phyloP scores from a whole-genome alignment of 1,140 invertebrate species.

The Penaeus indicus region DNA sequence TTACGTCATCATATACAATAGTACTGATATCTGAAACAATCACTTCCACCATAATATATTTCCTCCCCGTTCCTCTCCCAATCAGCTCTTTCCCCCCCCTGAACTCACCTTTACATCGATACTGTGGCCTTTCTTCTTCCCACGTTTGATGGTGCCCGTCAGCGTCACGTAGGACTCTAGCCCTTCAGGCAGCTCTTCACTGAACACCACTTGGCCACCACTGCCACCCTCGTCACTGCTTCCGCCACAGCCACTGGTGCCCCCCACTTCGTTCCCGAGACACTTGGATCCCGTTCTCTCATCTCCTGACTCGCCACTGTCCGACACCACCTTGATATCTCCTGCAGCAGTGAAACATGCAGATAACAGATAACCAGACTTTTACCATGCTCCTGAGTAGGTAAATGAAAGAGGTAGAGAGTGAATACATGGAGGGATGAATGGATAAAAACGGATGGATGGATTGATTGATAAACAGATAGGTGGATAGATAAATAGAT shows the following conservation, averaged over 20 bases:
- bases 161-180: constrained; percentile 69
- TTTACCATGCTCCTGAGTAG: too few relatives aligned
- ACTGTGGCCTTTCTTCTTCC: constrained; percentile 80
- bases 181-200: constrained; percentile 64
- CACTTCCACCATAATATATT: too few relatives aligned
- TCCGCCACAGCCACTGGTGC: constrained; percentile 17
- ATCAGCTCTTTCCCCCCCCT: neutral
- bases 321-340: neutral
- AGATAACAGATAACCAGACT: neutral
- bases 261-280: constrained; percentile 13
- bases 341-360: neutral
- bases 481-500: too few relatives aligned
- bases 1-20: too few relatives aligned
- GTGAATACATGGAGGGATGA: too few relatives aligned
- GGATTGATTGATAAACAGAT: too few relatives aligned
- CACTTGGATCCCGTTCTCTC: neutral
- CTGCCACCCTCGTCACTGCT: constrained; percentile 40
- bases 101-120: constrained; percentile 80
- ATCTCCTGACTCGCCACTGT: constrained; percentile 32
- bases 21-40: too few relatives aligned
- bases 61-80: too few relatives aligned
- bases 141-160: constrained; percentile 81
- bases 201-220: constrained; percentile 64
- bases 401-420: too few relatives aligned
- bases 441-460: too few relatives aligned